These are phyloP conservation scores for Zootoca vivipara DNA, from an alignment of 2,113 vertebrate genomes.

Conservation along the genomic window DNA sequence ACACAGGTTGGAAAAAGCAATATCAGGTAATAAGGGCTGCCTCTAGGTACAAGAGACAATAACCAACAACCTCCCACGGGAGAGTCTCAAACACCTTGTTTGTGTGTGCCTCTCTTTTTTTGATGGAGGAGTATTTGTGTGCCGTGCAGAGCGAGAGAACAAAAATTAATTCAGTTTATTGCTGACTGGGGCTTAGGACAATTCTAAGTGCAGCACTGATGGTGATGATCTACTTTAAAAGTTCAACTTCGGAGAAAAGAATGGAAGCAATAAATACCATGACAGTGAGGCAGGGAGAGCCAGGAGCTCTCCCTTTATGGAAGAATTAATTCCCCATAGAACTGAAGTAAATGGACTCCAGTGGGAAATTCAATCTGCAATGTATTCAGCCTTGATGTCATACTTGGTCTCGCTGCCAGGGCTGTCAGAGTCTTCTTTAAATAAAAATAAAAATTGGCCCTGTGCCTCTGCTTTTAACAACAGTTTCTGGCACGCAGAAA, in stretches of 20 bases:
- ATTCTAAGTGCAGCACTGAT: neutral
- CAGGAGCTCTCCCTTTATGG: conserved; percentile 44
- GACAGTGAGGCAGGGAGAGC: neutral
- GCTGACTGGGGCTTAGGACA: conserved; percentile 7
- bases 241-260: neutral
- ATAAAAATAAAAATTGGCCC: neutral
- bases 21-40: conserved; percentile 18
- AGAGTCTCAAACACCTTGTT: neutral
- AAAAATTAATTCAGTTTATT: neutral
- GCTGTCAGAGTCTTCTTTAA: neutral
- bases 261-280: conserved; percentile 8
- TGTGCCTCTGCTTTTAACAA: neutral
- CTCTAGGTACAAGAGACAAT: conserved; percentile 1
- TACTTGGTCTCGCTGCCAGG: neutral
- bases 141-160: neutral
- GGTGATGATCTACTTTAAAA: neutral
- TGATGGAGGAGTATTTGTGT: neutral
- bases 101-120: conserved; percentile 18
- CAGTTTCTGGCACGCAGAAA: neutral
- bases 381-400: conserved; percentile 22
- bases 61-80: conserved; percentile 15
- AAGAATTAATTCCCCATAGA: conserved; percentile 8
- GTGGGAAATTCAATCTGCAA: neutral
- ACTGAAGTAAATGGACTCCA: neutral
- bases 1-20: conserved; percentile 7